phyloP scores from a whole-genome alignment of 2,888 invertebrate genomes.

The Cepaea hortensis region DNA sequence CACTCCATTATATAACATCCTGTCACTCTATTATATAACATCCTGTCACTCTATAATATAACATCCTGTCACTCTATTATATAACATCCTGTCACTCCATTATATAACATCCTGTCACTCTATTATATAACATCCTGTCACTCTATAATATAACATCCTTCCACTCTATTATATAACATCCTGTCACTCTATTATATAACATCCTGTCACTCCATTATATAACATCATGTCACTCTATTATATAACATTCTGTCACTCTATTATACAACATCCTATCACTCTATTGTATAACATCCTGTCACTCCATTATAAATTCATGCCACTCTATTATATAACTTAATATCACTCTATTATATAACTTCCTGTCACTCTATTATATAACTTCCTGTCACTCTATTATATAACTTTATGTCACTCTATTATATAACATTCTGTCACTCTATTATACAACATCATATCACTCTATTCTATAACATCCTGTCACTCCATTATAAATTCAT shows the following conservation, averaged over 20 bases:
- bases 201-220: not conserved
- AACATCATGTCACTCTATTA: not conserved
- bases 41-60: not conserved
- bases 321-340: not conserved
- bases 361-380: not conserved
- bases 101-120: not conserved
- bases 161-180: not conserved
- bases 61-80: not conserved
- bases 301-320: too few relatives aligned
- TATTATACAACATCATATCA: not conserved
- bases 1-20: not conserved
- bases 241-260: not conserved
- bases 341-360: not conserved
- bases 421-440: not conserved
- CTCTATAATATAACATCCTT: not conserved
- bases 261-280: not conserved
- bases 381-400: not conserved
- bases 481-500: too few relatives aligned
- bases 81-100: not conserved
- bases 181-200: not conserved
- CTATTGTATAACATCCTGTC: slow-evolving; percentile 10
- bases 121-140: slow-evolving; percentile 11
- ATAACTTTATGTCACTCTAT: not conserved
- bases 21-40: not conserved
- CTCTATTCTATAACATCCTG: not conserved